Base-by-base conservation (phyloP, 2,797 vertebrate species). In the Enteromius unitaeniatus region DNA sequence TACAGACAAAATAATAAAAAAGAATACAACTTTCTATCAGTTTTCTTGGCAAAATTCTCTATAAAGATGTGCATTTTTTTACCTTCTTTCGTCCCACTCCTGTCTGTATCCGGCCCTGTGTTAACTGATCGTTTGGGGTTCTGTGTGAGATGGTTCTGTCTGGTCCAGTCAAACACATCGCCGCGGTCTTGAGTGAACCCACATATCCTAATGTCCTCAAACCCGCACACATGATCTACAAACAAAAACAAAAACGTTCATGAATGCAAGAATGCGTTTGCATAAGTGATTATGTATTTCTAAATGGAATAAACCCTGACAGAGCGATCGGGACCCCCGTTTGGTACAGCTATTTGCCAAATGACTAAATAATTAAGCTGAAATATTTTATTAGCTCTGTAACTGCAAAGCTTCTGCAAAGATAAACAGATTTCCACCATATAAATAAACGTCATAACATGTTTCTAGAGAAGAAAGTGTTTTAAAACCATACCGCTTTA, bases 101-200 rank as follows among this genome's bases (percentile, higher is more conserved):
- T 95, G 90, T 99, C 98, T 0, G 91, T 97, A 49, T 96, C 96
- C 0, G 98, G 98, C 5, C 98, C 98, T 0, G 98, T 99, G 84
- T 99, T 99, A 65, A 96, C 94, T 0, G 97, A 97, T 69, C 97
- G 96, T 86, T 98, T 99, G 34, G 97, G 96, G 89, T 98, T 98
- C 91, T 99, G 96, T 0, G 96, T 97, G 85, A 97, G 90, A 72
- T 96, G 95, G 0, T 97, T 99, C 93, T 99, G 97, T 80, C 97
- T 95, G 0, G 96, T 98, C 98, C 98, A 99, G 89, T 99, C 97
- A 42, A 99, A 99, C 70, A 95, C 92, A 87, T 99, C 98, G 13
- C 94, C 94, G 62, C 95, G 95, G 89, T 99, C 98, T 91, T 99
- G 98, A 85, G 96, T 91, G 85, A 98, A 99, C 78, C 98, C 97